These are phyloP conservation scores for Drosophila emarginata DNA, from an alignment of 2,888 invertebrate species.

Conservation along the genomic window DNA sequence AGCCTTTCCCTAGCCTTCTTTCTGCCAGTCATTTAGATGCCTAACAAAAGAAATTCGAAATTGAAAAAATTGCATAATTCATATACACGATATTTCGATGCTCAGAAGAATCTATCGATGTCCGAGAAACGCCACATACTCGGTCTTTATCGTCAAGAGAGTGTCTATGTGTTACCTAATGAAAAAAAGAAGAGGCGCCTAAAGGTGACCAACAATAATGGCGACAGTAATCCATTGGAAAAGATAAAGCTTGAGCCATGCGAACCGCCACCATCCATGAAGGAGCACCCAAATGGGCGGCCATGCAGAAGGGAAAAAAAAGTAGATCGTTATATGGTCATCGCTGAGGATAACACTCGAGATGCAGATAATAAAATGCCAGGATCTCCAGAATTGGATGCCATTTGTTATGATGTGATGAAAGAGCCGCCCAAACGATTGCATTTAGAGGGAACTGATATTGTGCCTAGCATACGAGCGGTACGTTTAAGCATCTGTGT, in stretches of 20 bases:
- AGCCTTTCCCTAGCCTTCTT: not conserved
- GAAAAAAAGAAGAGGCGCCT: conserved; percentile 7
- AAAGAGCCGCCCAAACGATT: conserved; percentile 18
- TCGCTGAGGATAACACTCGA: conserved; percentile 30
- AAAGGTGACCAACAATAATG: not conserved
- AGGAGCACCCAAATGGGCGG: not conserved
- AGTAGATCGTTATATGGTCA: conserved; percentile 30
- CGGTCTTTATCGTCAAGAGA: conserved; percentile 23
- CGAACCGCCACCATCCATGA: not conserved
- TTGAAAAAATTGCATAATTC: conserved; percentile 29
- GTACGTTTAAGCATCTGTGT: conserved; percentile 75
- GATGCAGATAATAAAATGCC: not conserved
- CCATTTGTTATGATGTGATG: conserved; percentile 51
- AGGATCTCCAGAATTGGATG: conserved; percentile 15
- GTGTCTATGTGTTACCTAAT: conserved; percentile 29
- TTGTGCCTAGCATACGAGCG: conserved; percentile 44
- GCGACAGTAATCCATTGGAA: not conserved
- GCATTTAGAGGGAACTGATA: conserved; percentile 30
- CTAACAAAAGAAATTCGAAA: conserved; percentile 36
- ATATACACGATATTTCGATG: conserved; percentile 37
- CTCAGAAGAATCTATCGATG: conserved; percentile 32
- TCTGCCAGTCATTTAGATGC: conserved; percentile 37
- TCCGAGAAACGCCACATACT: not conserved
- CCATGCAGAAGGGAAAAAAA: not conserved
- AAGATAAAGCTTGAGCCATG: not conserved